A percentile compares a stretch with the other conserved stretches of the same genome.
Conservation (phyloP, 2,113 vertebrate species). For the Polypterus bichir region DNA sequence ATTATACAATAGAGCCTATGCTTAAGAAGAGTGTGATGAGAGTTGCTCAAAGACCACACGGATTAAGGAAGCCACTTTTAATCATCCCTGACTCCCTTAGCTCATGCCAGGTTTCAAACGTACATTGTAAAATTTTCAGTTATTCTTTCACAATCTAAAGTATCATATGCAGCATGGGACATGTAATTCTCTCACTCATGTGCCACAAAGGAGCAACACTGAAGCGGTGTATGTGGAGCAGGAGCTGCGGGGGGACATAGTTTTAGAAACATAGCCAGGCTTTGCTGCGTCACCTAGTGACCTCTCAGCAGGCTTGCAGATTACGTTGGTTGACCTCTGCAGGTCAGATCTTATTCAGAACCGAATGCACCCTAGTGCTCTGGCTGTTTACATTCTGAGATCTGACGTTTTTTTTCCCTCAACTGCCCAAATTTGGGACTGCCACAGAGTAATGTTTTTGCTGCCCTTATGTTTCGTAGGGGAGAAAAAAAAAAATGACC, state of each 20-base stretch:
- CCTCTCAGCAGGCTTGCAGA: slow-evolving; percentile 1
- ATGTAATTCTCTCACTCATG: too few species aligned
- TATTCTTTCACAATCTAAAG: too few species aligned
- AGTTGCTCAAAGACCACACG: too few species aligned
- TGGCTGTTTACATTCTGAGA: neutral
- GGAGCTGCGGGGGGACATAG: neutral
- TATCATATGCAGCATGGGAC: too few species aligned
- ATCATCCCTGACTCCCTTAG: too few species aligned
- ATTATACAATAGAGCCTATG: too few species aligned
- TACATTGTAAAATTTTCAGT: too few species aligned
- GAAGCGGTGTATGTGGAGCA: neutral
- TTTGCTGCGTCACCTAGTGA: neutral
- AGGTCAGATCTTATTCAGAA: neutral
- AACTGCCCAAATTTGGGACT: neutral
- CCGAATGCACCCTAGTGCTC: neutral
- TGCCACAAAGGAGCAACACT: neutral
- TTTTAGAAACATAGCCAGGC: neutral
- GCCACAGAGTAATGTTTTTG: neutral
- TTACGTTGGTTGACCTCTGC: neutral
- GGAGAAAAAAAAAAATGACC: too few species aligned
- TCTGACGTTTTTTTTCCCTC: neutral
- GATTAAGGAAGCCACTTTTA: too few species aligned
- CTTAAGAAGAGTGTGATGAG: too few species aligned
- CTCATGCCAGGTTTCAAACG: too few species aligned
- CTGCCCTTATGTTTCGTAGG: too few species aligned